Conservation (phyloP, 2,797 vertebrate genomes). For the Cyclopterus lumpus region DNA sequence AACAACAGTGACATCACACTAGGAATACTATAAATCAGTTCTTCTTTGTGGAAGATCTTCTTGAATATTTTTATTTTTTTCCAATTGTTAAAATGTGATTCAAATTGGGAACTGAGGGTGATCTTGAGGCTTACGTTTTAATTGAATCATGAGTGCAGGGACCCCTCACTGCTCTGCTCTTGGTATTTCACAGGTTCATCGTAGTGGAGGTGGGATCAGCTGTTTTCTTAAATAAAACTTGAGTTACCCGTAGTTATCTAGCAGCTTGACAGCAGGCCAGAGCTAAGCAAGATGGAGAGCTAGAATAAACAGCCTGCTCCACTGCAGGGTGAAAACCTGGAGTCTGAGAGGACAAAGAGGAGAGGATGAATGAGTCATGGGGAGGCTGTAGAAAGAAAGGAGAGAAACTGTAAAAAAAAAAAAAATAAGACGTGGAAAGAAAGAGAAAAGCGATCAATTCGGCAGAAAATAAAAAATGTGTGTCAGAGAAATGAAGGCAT, state of each 20-base stretch:
- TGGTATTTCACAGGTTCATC: conserved; percentile 20
- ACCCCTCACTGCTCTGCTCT: conserved; percentile 11
- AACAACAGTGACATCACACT: no score
- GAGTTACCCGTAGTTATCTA: conserved; percentile 67
- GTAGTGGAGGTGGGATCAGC: conserved; percentile 22
- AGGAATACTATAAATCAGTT: neutral
- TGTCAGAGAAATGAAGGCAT: conserved; percentile 22
- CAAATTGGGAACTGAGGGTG: neutral
- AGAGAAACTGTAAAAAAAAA: conserved; percentile 8
- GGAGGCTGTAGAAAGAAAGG: conserved; percentile 26
- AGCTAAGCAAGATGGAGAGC: conserved; percentile 78
- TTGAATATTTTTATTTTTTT: neutral
- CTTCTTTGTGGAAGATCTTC: neutral
- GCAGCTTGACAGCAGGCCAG: conserved; percentile 67
- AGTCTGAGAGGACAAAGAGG: conserved; percentile 67
- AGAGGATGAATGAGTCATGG: conserved; percentile 64
- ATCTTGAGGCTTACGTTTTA: neutral
- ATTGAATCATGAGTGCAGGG: neutral
- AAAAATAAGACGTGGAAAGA: neutral
- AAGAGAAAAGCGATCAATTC: conserved; percentile 23
- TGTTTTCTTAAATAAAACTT: conserved; percentile 63
- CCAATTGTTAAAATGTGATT: neutral
- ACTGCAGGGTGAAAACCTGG: conserved; percentile 64
- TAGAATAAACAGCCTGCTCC: conserved; percentile 69
- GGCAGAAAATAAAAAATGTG: conserved; percentile 18